Evolutionary conservation across 2,113 vertebrate species (phyloP), one percentile per base, ranked within the genome.

Genomic region (Vimba vimba): DNA sequence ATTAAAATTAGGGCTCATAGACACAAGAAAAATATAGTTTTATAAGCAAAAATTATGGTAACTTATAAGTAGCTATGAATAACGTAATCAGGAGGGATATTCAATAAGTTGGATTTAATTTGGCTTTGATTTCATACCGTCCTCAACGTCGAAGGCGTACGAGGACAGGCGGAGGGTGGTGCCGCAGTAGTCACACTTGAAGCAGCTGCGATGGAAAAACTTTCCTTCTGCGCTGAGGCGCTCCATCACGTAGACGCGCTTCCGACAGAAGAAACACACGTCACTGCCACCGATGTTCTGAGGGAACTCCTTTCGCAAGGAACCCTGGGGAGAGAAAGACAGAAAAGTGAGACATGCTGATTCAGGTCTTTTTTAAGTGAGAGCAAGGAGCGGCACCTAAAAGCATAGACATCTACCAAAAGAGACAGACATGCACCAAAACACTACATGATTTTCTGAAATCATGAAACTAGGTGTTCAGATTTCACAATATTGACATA

Each of bases 131-230:
- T 45, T 77, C 88, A 1, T 88, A 90, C 89, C 89, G 15, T 97
- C 97, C 85, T 98, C 96, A 0, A 96, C 94, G 50, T 99, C 97
- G 0, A 98, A 99, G 87, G 98, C 98, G 0, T 98, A 99, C 15
- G 96, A 97, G 0, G 97, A 98, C 21, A 99, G 92, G 2, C 98
- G 96, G 71, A 99, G 95, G 0, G 98, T 99, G 23, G 97, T 97
- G 64, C 91, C 92, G 0, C 98, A 99, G 93, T 98, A 96, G 89
- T 99, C 97, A 0, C 98, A 99, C 88, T 98, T 98, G 93, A 99
- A 99, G 95, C 98, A 99, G 92, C 96, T 98, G 81, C 98, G 97
- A 82, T 99, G 98, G 94, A 99, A 99, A 94, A 99, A 99, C 92
- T 98, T 98, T 84, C 97, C 98, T 92, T 99, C 98, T 0, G 98